Conservation (phyloP, 1,140 invertebrate species). For the Listronotus oregonensis region DNA sequence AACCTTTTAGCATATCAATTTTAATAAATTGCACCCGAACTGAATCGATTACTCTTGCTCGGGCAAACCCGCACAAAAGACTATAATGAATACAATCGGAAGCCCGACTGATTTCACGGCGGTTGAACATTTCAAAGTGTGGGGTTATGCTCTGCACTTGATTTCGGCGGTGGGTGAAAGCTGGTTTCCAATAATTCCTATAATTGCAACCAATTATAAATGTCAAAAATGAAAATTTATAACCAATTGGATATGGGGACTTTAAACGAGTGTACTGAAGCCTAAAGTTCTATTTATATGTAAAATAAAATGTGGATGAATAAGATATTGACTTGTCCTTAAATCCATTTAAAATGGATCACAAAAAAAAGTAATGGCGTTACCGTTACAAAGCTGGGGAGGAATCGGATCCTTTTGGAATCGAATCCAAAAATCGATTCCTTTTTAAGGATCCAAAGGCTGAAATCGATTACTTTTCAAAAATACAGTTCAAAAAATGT, state of each 20-base stretch:
- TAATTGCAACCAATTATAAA: constrained; percentile 32
- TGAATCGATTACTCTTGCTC: constrained; percentile 33
- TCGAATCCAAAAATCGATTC: too few relatives aligned
- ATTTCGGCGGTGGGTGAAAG: constrained; percentile 7
- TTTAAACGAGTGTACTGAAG: neutral
- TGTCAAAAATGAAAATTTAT: constrained; percentile 23
- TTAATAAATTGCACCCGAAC: constrained; percentile 33
- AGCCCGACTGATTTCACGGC: constrained; percentile 31
- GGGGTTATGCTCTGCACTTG: constrained; percentile 25
- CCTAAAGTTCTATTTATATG: constrained; percentile 11
- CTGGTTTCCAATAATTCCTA: constrained; percentile 27
- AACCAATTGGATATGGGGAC: neutral
- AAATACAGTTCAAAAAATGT: too few relatives aligned
- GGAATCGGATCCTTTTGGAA: too few relatives aligned
- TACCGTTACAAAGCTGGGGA: too few relatives aligned
- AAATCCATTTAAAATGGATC: too few relatives aligned
- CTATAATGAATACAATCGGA: constrained; percentile 37
- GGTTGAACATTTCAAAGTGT: constrained; percentile 29
- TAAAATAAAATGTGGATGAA: neutral
- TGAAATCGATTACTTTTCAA: too few relatives aligned
- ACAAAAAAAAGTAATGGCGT: too few relatives aligned
- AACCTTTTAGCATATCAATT: constrained; percentile 38
- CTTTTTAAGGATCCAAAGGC: too few relatives aligned
- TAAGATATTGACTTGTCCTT: too few relatives aligned
- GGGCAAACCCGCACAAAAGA: constrained; percentile 30